These are phyloP conservation scores for Anguilla rostrata DNA, from an alignment of 2,113 vertebrate genomes.

Conservation along the genomic window DNA sequence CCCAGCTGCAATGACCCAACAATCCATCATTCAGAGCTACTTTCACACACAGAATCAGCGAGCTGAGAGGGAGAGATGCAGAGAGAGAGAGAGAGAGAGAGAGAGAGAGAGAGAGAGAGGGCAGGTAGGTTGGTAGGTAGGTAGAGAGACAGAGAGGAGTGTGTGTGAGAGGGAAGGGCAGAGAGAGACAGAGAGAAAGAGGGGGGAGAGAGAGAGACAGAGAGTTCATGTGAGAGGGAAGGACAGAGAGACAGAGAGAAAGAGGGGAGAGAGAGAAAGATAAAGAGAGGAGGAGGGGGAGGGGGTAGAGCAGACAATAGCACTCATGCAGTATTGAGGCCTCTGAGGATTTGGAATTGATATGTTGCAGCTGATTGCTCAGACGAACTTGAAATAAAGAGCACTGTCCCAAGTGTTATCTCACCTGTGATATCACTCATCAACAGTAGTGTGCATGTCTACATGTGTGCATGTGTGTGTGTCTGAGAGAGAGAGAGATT, in stretches of 20 bases:
- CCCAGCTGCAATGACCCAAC: constrained; percentile 97
- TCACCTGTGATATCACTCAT: neutral
- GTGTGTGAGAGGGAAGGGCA: neutral
- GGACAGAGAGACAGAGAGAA: constrained; percentile 49
- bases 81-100: neutral
- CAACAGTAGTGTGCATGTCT: neutral
- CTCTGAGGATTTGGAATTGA: constrained; percentile 82
- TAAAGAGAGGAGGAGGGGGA: constrained; percentile 71
- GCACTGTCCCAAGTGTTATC: neutral
- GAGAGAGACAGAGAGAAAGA: neutral
- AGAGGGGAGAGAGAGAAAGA: constrained; percentile 49
- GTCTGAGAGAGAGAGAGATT: neutral
- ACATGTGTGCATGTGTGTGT: neutral
- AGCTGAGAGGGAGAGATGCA: constrained; percentile 54
- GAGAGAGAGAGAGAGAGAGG: neutral
- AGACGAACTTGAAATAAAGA: constrained; percentile 9
- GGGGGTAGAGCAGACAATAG: constrained; percentile 80
- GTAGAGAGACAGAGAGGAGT: neutral
- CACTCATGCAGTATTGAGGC: constrained; percentile 78
- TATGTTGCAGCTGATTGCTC: constrained; percentile 78
- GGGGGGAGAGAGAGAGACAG: neutral
- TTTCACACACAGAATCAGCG: constrained; percentile 97
- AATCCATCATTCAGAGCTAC: constrained; percentile 99
- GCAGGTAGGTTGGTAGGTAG: neutral
- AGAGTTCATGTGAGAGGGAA: no score